A percentile compares a stretch with the other conserved stretches of the same genome.
Conservation (phyloP, 1,140 invertebrate genomes). For the Daktulosphaira vitifoliae region DNA sequence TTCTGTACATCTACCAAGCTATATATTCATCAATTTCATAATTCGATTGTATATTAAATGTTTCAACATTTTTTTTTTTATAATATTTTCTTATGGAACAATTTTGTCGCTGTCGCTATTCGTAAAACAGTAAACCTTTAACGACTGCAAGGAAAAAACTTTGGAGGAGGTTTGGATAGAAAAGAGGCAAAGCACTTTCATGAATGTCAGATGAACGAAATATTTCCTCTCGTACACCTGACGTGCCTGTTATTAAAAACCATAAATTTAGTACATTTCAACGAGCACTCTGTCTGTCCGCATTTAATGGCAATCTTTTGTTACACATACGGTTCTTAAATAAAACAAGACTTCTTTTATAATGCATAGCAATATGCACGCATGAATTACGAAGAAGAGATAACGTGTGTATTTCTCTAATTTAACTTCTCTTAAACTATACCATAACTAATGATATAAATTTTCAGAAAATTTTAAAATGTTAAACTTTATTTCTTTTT, state of each 20-base stretch:
- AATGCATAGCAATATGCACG: background rate
- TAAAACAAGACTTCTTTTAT: background rate
- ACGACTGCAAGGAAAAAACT: no score
- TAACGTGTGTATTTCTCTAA: no score
- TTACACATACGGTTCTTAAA: background rate
- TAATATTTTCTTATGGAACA: background rate
- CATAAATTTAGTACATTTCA: conserved; percentile 24
- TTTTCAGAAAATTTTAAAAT: no score
- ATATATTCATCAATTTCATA: no score
- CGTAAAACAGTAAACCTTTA: no score
- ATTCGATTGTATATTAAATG: no score
- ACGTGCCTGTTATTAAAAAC: conserved; percentile 23
- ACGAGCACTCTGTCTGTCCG: conserved; percentile 7
- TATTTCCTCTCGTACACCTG: background rate
- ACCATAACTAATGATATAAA: no score
- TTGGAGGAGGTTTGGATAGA: no score
- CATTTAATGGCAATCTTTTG: background rate
- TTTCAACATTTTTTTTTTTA: no score
- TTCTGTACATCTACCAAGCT: no score
- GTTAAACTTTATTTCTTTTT: no score
- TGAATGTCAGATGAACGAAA: background rate
- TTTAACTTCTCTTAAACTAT: no score
- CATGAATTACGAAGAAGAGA: background rate
- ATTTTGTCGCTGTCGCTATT: background rate
- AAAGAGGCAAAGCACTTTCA: background rate